Conservation (phyloP, 2,113 vertebrate genomes). For the Tragelaphus scriptus region DNA sequence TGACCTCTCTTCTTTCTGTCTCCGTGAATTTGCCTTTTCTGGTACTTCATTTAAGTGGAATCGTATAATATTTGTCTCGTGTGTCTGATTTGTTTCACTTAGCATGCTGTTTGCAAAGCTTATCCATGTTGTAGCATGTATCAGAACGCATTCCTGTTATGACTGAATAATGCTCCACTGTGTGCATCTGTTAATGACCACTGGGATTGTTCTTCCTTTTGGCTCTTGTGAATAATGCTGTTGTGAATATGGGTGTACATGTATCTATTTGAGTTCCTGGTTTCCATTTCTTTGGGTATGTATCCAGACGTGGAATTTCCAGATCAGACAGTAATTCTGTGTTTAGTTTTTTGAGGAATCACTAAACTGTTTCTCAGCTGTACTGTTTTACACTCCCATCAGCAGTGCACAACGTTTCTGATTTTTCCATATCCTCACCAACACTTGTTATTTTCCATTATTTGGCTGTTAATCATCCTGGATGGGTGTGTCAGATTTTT, state of each 20-base stretch:
- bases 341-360: background rate
- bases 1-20: background rate
- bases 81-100: background rate
- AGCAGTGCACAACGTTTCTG: background rate
- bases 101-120: background rate
- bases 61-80: background rate
- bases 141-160: background rate
- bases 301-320: background rate
- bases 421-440: slow-evolving; percentile 2
- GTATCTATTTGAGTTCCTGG: background rate
- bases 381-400: background rate
- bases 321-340: background rate
- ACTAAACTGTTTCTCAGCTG: background rate
- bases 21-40: background rate
- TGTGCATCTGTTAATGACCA: background rate
- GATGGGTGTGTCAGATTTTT: background rate
- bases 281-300: background rate
- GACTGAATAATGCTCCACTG: background rate
- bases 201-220: background rate
- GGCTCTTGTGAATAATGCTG: background rate
- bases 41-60: background rate
- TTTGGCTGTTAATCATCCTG: background rate
- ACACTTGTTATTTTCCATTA: slow-evolving; percentile 17
- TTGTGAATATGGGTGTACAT: background rate
- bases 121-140: background rate